phyloP scores from a whole-genome alignment of 2,888 invertebrate species.

The Tenthredo distinguenda region DNA sequence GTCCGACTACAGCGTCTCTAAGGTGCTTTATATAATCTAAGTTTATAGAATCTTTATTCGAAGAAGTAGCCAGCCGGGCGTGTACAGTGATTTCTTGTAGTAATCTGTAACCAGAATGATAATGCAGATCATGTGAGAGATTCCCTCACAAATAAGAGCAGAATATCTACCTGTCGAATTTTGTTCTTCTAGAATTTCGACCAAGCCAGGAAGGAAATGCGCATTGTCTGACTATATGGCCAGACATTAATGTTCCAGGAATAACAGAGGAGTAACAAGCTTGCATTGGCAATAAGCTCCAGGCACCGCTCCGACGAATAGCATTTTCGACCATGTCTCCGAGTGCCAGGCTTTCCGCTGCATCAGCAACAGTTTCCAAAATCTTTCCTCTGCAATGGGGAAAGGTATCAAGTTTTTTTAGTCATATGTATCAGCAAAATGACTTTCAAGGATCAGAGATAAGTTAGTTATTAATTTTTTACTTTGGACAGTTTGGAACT shows the following conservation, averaged over 20 bases:
- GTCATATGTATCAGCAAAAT: background rate
- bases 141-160: slow-evolving; percentile 30
- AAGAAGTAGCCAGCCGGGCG: slow-evolving; percentile 70
- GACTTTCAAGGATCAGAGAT: background rate
- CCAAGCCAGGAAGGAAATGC: slow-evolving; percentile 98
- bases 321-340: slow-evolving; percentile 92
- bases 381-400: slow-evolving; percentile 79
- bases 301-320: slow-evolving; percentile 89
- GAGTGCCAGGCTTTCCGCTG: slow-evolving; percentile 92
- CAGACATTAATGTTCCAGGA: slow-evolving; percentile 92
- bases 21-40: slow-evolving; percentile 93
- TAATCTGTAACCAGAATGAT: slow-evolving; percentile 62
- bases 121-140: background rate
- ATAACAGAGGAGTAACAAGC: slow-evolving; percentile 95
- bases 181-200: slow-evolving; percentile 92
- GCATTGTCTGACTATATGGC: slow-evolving; percentile 88
- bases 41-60: slow-evolving; percentile 89
- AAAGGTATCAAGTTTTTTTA: slow-evolving; percentile 11
- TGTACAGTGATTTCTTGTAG: slow-evolving; percentile 74
- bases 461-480: slow-evolving; percentile 62
- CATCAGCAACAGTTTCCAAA: slow-evolving; percentile 85
- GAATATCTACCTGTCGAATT: slow-evolving; percentile 86
- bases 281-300: slow-evolving; percentile 93
- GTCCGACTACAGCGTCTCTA: slow-evolving; percentile 87
- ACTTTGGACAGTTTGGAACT: slow-evolving; percentile 87